Conservation (phyloP, 2,797 vertebrate genomes). For the Phoeniculus purpureus region DNA sequence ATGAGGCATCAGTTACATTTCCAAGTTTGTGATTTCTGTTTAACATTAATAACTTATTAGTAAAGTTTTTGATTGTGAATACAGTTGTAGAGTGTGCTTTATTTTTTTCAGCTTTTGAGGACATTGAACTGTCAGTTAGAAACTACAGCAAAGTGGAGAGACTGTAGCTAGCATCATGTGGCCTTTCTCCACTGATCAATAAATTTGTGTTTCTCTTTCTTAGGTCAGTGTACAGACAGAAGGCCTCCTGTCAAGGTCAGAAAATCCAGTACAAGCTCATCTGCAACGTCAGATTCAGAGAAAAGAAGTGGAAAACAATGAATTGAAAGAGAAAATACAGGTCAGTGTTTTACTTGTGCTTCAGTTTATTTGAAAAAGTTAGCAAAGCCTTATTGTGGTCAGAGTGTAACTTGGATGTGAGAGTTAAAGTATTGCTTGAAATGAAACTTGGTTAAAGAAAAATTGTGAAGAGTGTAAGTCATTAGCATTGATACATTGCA, state of each 20-base stretch:
- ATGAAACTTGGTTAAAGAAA: neutral
- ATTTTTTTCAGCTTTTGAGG: neutral
- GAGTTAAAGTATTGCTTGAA: neutral
- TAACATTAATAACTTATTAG: neutral
- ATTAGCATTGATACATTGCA: neutral
- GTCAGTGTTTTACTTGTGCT: constrained; percentile 69
- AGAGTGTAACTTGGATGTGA: neutral
- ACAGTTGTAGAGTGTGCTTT: neutral
- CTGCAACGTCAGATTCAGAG: constrained; percentile 85
- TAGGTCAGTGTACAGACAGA: constrained; percentile 80
- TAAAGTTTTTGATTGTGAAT: neutral
- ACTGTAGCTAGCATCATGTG: neutral
- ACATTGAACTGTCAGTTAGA: neutral
- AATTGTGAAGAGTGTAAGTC: neutral
- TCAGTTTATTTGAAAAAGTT: neutral
- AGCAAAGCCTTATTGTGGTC: neutral
- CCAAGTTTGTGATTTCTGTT: neutral
- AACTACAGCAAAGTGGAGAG: neutral
- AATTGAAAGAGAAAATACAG: constrained; percentile 83
- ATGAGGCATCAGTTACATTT: neutral
- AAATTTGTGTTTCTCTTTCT: constrained; percentile 5
- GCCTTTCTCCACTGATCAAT: neutral
- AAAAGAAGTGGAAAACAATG: constrained; percentile 86
- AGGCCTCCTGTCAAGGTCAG: constrained; percentile 76
- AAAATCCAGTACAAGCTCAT: constrained; percentile 80